Conservation (phyloP, 1,140 invertebrate genomes). For the Cecropterus lyciades region DNA sequence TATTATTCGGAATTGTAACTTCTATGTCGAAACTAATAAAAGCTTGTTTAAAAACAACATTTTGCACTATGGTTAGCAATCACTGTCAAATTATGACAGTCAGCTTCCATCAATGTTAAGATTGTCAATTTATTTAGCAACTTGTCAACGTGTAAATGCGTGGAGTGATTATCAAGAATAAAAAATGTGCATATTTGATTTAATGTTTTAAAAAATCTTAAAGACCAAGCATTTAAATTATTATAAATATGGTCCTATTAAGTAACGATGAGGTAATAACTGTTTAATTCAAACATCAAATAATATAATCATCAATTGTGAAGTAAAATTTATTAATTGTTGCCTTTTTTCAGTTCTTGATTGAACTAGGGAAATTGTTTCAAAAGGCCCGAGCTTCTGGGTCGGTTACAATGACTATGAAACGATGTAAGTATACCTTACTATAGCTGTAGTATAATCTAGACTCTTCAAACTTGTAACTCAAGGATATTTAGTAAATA, state of each 20-base stretch:
- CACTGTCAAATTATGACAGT: background rate
- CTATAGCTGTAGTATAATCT: background rate
- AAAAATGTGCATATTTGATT: slow-evolving; percentile 36
- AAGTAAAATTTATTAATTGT: slow-evolving; percentile 4
- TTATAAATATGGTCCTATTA: slow-evolving; percentile 86
- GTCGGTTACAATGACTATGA: slow-evolving; percentile 89
- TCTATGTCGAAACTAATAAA: too few relatives aligned
- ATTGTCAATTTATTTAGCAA: slow-evolving; percentile 20
- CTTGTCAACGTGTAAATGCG: slow-evolving; percentile 43
- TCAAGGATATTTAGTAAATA: too few relatives aligned
- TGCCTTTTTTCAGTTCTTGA: slow-evolving; percentile 87
- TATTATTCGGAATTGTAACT: too few relatives aligned
- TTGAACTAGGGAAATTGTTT: slow-evolving; percentile 87
- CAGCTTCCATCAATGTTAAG: slow-evolving; percentile 11
- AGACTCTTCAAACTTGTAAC: background rate
- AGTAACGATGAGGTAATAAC: slow-evolving; percentile 87
- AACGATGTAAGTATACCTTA: slow-evolving; percentile 87
- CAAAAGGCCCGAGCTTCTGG: slow-evolving; percentile 86
- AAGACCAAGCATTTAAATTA: slow-evolving; percentile 13
- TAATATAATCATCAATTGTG: background rate
- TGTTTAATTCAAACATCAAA: background rate
- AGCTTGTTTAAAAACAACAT: too few relatives aligned
- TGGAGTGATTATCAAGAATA: slow-evolving; percentile 33
- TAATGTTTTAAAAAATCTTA: slow-evolving; percentile 12
- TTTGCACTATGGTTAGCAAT: background rate